These are phyloP conservation scores for Dicranocentrus wangi DNA, from an alignment of 2,888 invertebrate genomes.

Conservation along the genomic window DNA sequence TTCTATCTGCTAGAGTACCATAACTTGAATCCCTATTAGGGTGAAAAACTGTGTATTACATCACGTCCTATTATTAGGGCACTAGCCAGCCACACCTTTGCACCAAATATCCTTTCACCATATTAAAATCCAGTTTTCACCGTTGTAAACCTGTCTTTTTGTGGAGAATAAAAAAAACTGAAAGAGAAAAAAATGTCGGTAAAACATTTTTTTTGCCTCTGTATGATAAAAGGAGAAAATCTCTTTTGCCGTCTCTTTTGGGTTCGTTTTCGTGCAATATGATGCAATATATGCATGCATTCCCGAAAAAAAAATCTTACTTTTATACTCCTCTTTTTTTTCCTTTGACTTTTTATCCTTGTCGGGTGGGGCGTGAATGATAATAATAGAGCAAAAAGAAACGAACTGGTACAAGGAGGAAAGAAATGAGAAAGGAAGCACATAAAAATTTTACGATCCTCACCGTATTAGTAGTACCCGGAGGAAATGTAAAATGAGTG, in stretches of 20 bases:
- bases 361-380: constrained; percentile 63
- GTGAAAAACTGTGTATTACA: not conserved
- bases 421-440: constrained; percentile 63
- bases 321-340: constrained; percentile 2
- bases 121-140: constrained; percentile 62
- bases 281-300: constrained; percentile 30
- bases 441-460: constrained; percentile 67
- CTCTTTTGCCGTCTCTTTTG: constrained; percentile 31
- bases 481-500: constrained; percentile 65
- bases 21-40: no score
- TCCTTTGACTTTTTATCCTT: constrained; percentile 49
- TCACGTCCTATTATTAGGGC: constrained; percentile 59
- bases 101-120: constrained; percentile 61
- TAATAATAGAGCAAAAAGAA: constrained; percentile 52
- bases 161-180: constrained; percentile 48
- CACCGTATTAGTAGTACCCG: constrained; percentile 63
- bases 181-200: constrained; percentile 25
- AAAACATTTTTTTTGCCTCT: no score
- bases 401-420: constrained; percentile 51
- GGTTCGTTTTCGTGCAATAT: constrained; percentile 7
- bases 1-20: no score
- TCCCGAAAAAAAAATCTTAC: no score
- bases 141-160: constrained; percentile 56
- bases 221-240: constrained; percentile 52
- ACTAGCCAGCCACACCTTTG: constrained; percentile 63